phyloP scores from a whole-genome alignment of 2,113 vertebrate species.

The Tachuris rubrigastra region DNA sequence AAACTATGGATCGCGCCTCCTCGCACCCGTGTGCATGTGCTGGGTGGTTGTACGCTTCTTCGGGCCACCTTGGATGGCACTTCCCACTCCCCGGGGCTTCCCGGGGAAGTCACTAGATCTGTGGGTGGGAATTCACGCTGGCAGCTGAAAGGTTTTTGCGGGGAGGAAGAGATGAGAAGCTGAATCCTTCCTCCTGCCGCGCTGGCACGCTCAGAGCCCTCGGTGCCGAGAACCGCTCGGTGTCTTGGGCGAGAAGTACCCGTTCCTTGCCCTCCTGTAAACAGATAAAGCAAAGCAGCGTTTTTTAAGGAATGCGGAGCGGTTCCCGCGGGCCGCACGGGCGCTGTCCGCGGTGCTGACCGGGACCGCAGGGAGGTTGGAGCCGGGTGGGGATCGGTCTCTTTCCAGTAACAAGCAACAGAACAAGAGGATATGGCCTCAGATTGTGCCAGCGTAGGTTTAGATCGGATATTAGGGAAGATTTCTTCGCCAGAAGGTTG shows the following conservation, averaged over 20 bases:
- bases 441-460: fast-evolving
- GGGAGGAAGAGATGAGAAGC: not conserved
- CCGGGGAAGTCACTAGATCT: not conserved
- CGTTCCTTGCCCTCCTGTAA: fast-evolving
- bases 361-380: not conserved
- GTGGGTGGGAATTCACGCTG: not conserved
- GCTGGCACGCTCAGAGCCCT: not conserved
- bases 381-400: not conserved
- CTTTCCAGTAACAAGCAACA: not conserved
- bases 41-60: not conserved
- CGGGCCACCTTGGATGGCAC: not conserved
- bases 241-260: fast-evolving
- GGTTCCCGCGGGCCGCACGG: not conserved
- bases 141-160: not conserved
- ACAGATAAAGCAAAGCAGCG: fast-evolving
- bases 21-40: fast-evolving
- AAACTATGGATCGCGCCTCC: fast-evolving
- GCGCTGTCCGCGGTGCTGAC: not conserved
- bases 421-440: not conserved
- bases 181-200: not conserved
- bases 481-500: no score
- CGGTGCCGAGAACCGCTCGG: fast-evolving
- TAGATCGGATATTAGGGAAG: not conserved
- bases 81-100: constrained; percentile 37
- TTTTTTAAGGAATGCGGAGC: fast-evolving